A percentile compares a stretch with the other conserved stretches of the same genome.
Evolutionary conservation across 2,888 invertebrate species (phyloP).

Genomic region (Blera fallax): DNA sequence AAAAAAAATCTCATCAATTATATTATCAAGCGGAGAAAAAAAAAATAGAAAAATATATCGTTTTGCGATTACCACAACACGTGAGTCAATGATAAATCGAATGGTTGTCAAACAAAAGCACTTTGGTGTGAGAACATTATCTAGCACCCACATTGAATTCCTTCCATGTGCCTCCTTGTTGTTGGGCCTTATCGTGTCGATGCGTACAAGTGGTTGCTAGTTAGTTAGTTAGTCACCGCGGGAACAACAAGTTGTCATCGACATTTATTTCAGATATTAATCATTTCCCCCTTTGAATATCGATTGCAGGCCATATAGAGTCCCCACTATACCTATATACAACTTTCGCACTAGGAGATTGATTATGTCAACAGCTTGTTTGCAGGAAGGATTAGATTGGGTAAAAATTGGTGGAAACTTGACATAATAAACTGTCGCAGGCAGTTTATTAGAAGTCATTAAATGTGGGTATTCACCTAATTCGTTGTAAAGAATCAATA

Average conservation of each 20-base stretch:
- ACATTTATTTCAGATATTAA: constrained; percentile 9
- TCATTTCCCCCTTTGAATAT: not conserved
- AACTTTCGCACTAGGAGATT: not conserved
- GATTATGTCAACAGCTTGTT: too few relatives aligned
- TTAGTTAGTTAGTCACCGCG: constrained; percentile 8
- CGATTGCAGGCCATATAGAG: not conserved
- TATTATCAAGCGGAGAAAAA: not conserved
- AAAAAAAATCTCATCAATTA: constrained; percentile 2
- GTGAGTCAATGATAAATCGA: constrained; percentile 31
- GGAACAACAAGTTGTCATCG: constrained; percentile 8
- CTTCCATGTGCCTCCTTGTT: not conserved
- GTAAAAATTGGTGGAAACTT: not conserved
- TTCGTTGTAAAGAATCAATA: not conserved
- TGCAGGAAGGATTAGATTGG: too few relatives aligned
- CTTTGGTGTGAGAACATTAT: not conserved
- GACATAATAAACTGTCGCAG: not conserved
- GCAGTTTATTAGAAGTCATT: not conserved
- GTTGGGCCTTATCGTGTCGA: not conserved
- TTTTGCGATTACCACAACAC: constrained; percentile 10
- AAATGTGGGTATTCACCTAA: not conserved
- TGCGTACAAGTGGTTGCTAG: constrained; percentile 4
- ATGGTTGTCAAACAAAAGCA: constrained; percentile 2
- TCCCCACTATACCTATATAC: not conserved
- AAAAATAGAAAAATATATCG: not conserved
- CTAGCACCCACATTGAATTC: constrained; percentile 10